Conservation (phyloP, 2,888 invertebrate species). For the Nasonia oneida region DNA sequence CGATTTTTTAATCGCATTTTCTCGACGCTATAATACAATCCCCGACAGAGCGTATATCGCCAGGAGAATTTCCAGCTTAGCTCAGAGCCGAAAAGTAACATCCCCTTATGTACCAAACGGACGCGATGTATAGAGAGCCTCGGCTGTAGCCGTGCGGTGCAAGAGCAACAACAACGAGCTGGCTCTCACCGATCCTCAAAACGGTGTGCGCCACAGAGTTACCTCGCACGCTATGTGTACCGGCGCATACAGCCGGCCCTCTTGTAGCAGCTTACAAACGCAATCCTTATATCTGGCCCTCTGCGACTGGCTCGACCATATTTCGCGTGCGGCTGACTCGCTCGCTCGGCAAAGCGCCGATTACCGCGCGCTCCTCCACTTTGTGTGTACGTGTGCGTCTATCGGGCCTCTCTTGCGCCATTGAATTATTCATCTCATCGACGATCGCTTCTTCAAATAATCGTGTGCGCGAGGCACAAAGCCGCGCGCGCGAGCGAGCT, state of each 20-base stretch:
- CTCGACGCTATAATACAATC: too few relatives aligned
- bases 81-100: neutral
- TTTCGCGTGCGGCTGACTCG: neutral
- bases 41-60: too few relatives aligned
- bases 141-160: too few relatives aligned
- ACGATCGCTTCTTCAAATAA: slow-evolving; percentile 45
- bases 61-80: neutral
- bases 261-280: slow-evolving; percentile 29
- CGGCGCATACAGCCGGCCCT: neutral
- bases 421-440: slow-evolving; percentile 57
- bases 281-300: slow-evolving; percentile 29
- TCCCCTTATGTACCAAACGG: too few relatives aligned
- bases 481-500: neutral
- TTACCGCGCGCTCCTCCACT: neutral
- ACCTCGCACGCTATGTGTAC: neutral
- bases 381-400: neutral
- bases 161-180: too few relatives aligned
- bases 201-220: neutral
- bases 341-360: neutral
- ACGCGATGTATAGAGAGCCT: too few relatives aligned
- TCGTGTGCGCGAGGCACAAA: slow-evolving; percentile 22
- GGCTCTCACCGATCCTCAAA: neutral
- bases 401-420: neutral
- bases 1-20: too few relatives aligned
- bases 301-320: slow-evolving; percentile 1